Conservation (phyloP, 2,888 invertebrate species). For the Conus canariensis region DNA sequence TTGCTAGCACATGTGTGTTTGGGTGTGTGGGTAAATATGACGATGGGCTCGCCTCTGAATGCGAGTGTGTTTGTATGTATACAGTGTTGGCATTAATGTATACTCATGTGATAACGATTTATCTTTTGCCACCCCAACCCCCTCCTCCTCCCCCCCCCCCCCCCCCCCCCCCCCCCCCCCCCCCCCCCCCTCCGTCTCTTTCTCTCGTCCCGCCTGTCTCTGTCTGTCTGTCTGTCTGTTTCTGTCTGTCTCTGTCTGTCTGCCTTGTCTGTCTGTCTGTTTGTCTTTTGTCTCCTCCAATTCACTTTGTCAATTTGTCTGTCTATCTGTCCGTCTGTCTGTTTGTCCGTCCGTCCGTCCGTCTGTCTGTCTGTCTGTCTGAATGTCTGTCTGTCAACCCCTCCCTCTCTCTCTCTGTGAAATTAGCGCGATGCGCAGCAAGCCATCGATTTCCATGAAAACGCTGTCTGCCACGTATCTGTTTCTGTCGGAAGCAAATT, state of each 20-base stretch:
- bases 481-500: too few relatives aligned
- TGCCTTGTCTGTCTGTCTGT: neutral
- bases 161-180: too few relatives aligned
- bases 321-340: neutral
- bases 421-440: too few relatives aligned
- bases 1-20: neutral
- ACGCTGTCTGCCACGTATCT: too few relatives aligned
- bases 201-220: too few relatives aligned
- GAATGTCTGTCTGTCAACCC: neutral
- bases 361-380: slow-evolving; percentile 23
- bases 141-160: too few relatives aligned
- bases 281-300: neutral
- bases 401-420: neutral
- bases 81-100: neutral
- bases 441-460: neutral
- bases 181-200: too few relatives aligned
- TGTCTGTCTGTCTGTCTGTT: too few relatives aligned
- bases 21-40: neutral
- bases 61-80: neutral
- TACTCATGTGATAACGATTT: too few relatives aligned
- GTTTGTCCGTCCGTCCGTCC: neutral
- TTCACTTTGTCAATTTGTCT: neutral
- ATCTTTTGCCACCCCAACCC: too few relatives aligned
- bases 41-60: neutral
- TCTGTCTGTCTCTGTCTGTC: neutral